Base-by-base conservation (phyloP, 2,113 vertebrate genomes). In the Theristicus caerulescens region DNA sequence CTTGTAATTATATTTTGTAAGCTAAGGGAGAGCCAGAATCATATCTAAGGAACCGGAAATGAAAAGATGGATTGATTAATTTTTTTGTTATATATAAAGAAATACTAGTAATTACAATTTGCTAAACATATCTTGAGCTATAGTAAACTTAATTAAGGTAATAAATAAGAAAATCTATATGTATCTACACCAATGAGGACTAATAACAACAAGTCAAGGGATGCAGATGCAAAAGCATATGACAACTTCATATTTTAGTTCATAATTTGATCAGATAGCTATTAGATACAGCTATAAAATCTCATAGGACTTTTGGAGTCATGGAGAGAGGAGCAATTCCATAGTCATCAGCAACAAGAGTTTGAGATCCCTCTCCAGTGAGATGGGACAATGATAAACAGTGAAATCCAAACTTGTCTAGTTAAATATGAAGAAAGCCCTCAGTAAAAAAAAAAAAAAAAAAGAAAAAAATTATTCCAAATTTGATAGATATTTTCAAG, bases 1-100 rank as follows among this genome's bases (percentile, higher is more conserved):
- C 80, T 94, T 94, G 76, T 96, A 96, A 96, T 95, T 97, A 85
- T 91, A 76, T 92, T 96, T 82, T 84, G 19, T 91, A 95, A 94
- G 93, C 62, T 91, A 91, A 82, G 94, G 81, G 44, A 96, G 61
- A 95, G 16, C 9, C 40, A 79, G 80, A 91, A 84, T 82, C 55
- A n/a, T 76, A 89, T 91, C 83, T 80, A 88, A 94, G 83, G 61
- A 77, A 74, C 12, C 79, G 73, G 78, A 81, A 95, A 94, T 78
- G 3, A 92, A 88, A 92, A 84, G 69, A 86, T 86, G 55, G 76
- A 88, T 34, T 88, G 74, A 90, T 93, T 85, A 80, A 24, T 62
- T 80, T 94, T 87, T 90, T 87, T 34, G 31, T 62, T 90, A 66
- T 42, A 80, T 80, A 73, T 66, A 86, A 77, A 88, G 55, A 92